These are phyloP conservation scores for Drosophila teissieri DNA, from an alignment of 1,140 invertebrate species.

Conservation along the genomic window DNA sequence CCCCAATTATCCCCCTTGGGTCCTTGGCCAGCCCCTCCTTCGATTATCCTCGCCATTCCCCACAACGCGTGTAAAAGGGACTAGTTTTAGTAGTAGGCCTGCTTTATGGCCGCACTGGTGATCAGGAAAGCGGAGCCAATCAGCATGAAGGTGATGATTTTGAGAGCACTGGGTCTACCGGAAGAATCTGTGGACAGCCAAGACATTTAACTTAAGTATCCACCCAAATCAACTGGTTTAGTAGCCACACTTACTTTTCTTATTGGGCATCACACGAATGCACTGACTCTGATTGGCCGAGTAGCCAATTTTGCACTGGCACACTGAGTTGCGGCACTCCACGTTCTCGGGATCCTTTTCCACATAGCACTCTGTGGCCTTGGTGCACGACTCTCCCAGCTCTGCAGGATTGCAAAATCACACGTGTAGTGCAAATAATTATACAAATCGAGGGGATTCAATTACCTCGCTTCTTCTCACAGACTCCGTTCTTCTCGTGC, in stretches of 20 bases:
- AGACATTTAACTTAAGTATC: not conserved
- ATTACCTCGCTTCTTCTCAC: slow-evolving; percentile 67
- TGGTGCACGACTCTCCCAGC: slow-evolving; percentile 82
- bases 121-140: slow-evolving; percentile 83
- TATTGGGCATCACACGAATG: slow-evolving; percentile 74
- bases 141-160: slow-evolving; percentile 84
- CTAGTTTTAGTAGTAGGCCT: slow-evolving; percentile 78
- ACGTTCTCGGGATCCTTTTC: slow-evolving; percentile 80
- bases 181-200: slow-evolving; percentile 75
- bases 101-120: slow-evolving; percentile 83
- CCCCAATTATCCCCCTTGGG: not conserved
- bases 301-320: slow-evolving; percentile 85
- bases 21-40: not conserved
- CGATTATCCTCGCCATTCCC: slow-evolving; percentile 2
- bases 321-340: slow-evolving; percentile 85
- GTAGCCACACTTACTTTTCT: slow-evolving; percentile 67
- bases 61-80: slow-evolving; percentile 8
- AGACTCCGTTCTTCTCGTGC: slow-evolving; percentile 70
- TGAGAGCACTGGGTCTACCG: slow-evolving; percentile 84
- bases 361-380: slow-evolving; percentile 85
- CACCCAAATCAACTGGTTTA: not conserved
- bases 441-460: not conserved
- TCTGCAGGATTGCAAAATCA: slow-evolving; percentile 54
- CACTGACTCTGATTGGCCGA: slow-evolving; percentile 77
- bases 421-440: not conserved